phyloP scores from a whole-genome alignment of 2,888 invertebrate species.

The Lasioglossum leucozonium region DNA sequence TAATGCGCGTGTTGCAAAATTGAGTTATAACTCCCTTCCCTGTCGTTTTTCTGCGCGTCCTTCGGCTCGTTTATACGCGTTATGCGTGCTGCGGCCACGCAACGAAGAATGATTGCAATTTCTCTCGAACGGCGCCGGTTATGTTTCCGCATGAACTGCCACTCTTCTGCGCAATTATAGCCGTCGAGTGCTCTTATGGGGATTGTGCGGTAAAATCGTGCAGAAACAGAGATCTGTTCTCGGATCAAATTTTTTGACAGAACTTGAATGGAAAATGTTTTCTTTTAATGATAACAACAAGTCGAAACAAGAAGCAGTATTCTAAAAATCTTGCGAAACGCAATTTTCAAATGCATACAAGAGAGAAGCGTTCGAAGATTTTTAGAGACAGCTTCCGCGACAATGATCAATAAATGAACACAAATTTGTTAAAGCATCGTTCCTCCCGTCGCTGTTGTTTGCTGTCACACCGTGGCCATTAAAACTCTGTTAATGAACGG shows the following conservation, averaged over 20 bases:
- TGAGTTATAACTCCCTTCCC: constrained; percentile 43
- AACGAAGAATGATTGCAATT: constrained; percentile 37
- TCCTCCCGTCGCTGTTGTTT: background rate
- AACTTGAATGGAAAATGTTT: background rate
- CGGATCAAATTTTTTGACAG: background rate
- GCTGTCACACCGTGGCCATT: background rate
- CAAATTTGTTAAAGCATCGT: background rate
- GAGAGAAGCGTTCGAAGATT: no score
- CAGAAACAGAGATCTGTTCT: background rate
- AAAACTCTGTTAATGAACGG: background rate
- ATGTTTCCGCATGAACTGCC: constrained; percentile 13
- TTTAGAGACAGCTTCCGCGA: background rate
- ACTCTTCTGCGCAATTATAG: background rate
- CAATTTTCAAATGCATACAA: no score
- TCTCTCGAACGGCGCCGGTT: background rate
- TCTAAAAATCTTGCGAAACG: no score
- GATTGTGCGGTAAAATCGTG: background rate
- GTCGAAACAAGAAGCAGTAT: background rate
- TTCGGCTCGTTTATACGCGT: constrained; percentile 12
- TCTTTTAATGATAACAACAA: background rate
- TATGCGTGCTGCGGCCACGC: constrained; percentile 2
- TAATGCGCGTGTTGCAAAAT: constrained; percentile 31
- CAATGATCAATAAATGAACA: background rate
- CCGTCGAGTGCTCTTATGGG: background rate
- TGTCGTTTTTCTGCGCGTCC: background rate